Percentiles rank a stretch among this genome's conserved stretches.
phyloP scores from a whole-genome alignment of 2,888 invertebrate species.

The Portevinia maculata region DNA sequence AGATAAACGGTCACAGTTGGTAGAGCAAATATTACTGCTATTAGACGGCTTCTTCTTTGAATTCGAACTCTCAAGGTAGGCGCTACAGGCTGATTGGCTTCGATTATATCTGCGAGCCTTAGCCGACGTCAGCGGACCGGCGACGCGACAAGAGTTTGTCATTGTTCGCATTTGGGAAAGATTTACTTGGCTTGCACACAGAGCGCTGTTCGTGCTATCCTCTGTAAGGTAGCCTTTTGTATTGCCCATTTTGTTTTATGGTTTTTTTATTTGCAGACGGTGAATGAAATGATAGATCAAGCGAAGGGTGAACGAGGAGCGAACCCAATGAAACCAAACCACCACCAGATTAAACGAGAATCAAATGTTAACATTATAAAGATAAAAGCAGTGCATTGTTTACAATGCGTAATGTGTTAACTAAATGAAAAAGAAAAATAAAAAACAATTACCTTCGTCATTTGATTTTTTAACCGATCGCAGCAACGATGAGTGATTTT shows the following conservation, averaged over 20 bases:
- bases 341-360: conserved; percentile 57
- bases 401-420: conserved; percentile 13
- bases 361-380: conserved; percentile 20
- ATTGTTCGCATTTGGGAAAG: conserved; percentile 30
- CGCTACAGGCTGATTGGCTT: conserved; percentile 80
- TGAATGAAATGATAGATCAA: conserved; percentile 43
- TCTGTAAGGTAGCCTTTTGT: conserved; percentile 83
- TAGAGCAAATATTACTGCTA: background rate
- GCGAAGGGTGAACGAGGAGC: conserved; percentile 30
- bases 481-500: conserved; percentile 57
- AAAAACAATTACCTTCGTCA: conserved; percentile 59
- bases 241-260: conserved; percentile 42
- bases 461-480: conserved; percentile 56
- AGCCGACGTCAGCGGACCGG: conserved; percentile 81
- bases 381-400: conserved; percentile 38
- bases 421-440: background rate
- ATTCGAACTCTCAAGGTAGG: conserved; percentile 73
- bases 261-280: conserved; percentile 13
- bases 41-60: conserved; percentile 64
- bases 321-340: conserved; percentile 54
- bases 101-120: conserved; percentile 79
- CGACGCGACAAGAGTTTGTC: conserved; percentile 76
- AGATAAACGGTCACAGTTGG: conserved; percentile 75
- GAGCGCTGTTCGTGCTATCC: conserved; percentile 79
- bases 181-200: conserved; percentile 65